Conservation (phyloP, 1,140 invertebrate species). For the Helicorthomorpha holstii region DNA sequence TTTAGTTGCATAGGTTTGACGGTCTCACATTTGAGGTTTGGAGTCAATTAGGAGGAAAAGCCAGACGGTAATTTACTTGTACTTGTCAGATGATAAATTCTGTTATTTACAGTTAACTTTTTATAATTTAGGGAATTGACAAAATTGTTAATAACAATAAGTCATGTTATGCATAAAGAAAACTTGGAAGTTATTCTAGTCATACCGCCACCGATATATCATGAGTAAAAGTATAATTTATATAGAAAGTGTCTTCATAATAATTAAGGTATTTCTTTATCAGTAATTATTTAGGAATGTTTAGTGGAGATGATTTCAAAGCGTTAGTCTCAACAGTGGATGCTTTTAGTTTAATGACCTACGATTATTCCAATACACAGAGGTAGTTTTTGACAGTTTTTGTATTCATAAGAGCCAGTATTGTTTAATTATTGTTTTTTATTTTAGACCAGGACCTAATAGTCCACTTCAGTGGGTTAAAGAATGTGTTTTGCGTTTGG, state of each 20-base stretch:
- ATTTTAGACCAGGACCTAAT: conserved; percentile 47
- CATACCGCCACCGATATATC: conserved; percentile 52
- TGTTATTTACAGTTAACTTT: background rate
- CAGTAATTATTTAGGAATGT: conserved; percentile 40
- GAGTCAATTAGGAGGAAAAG: conserved; percentile 53
- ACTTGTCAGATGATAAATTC: conserved; percentile 6
- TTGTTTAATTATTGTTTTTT: background rate
- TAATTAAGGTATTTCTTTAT: conserved; percentile 12
- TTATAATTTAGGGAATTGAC: conserved; percentile 23
- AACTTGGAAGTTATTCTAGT: conserved; percentile 56
- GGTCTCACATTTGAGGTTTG: conserved; percentile 78
- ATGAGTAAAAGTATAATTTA: conserved; percentile 31
- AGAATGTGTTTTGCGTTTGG: conserved; percentile 45
- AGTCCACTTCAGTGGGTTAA: conserved; percentile 68
- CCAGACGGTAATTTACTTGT: conserved; percentile 38
- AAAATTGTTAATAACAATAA: conserved; percentile 29
- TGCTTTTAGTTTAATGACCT: conserved; percentile 85
- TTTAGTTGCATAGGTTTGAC: conserved; percentile 48
- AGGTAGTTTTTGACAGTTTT: conserved; percentile 28
- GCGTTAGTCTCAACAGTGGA: conserved; percentile 54
- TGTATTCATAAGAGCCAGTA: conserved; percentile 6
- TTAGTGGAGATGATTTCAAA: conserved; percentile 57
- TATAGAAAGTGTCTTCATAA: background rate
- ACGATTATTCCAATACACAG: conserved; percentile 73
- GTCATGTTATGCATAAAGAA: conserved; percentile 29